phyloP scores from a whole-genome alignment of 2,888 invertebrate genomes.

The Nomada flava region DNA sequence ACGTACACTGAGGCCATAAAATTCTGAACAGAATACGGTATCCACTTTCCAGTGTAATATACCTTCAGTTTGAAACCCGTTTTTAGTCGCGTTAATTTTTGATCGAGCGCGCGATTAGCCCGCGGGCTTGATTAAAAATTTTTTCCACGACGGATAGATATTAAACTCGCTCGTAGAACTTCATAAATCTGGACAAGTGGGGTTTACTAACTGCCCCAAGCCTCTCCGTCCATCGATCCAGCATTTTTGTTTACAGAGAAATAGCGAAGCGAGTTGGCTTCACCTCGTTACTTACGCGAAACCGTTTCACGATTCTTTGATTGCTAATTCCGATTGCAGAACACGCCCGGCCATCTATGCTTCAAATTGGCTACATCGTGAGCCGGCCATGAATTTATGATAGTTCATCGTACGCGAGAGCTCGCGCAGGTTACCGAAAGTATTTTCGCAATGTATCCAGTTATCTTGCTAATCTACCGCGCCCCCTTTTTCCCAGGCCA shows the following conservation, averaged over 20 bases:
- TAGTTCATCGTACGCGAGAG: slow-evolving; percentile 15
- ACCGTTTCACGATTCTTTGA: slow-evolving; percentile 45
- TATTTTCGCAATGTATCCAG: slow-evolving; percentile 24
- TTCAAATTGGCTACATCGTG: slow-evolving; percentile 32
- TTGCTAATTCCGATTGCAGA: slow-evolving; percentile 59
- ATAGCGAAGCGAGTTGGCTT: slow-evolving; percentile 44
- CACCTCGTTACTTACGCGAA: slow-evolving; percentile 18
- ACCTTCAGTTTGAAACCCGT: slow-evolving; percentile 3
- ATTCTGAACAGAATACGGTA: too few relatives aligned
- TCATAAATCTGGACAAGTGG: slow-evolving; percentile 51
- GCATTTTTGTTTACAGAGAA: slow-evolving; percentile 41
- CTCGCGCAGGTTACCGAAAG: slow-evolving; percentile 19
- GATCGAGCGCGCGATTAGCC: slow-evolving; percentile 36
- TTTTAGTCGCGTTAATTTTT: slow-evolving; percentile 32
- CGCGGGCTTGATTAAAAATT: slow-evolving; percentile 46
- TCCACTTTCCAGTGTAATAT: background rate
- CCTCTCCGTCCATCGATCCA: background rate
- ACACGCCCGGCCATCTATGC: background rate
- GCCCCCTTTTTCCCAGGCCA: background rate
- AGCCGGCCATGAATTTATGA: slow-evolving; percentile 48
- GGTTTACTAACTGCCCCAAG: slow-evolving; percentile 10
- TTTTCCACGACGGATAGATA: slow-evolving; percentile 18
- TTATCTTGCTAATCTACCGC: slow-evolving; percentile 31
- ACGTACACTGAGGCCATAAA: background rate
- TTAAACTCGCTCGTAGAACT: slow-evolving; percentile 18